Evolutionary conservation across 2,113 vertebrate species (phyloP), one percentile per base, ranked within the genome.

Genomic region (Motacilla alba): DNA sequence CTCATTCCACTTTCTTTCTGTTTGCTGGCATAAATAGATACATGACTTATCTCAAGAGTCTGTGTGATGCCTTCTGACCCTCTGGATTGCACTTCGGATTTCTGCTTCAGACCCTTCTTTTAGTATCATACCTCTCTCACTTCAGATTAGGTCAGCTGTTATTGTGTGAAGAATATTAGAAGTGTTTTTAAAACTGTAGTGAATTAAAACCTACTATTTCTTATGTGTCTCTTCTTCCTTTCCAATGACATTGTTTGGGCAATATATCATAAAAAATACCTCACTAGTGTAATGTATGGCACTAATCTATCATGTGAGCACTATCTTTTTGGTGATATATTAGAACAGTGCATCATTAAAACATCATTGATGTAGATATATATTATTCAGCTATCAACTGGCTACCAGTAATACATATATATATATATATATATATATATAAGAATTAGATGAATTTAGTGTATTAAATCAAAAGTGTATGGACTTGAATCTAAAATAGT

Each of bases 331-430:
- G 35, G 63, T 95, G 80, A 95, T 96, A 41, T 82, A 96, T 96
- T 93, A 90, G 75, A 93, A 95, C 80, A 94, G 94, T 87, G 59
- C 62, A 92, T 96, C 92, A 88, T 93, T 92, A 96, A 93, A 96
- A 91, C 63, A 95, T 87, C 66, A 82, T 68, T 91, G 81, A 77
- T 90, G 59, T 60, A 91, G 55, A 39, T 80, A 83, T 83, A 70
- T 82, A 70, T 95, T 93, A 87, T 56, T 84, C 72, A 95, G 75
- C 47, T 86, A 90, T 60, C 0, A 1, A 86, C 68, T 59, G 66
- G 69, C 37, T 88, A 91, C 76, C 69, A 94, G 67, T 20, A 93
- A 44, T n/a, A 74, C 19, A 56, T 22, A n/a, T n/a, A 33, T 14
- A 33, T 33, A 21, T 33, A 27, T 9, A 27, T 27, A 17, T 52